Evolutionary conservation across 2,888 invertebrate genomes (phyloP), one percentile per base, ranked within the genome.

Genomic region (Tiliacea citrago): DNA sequence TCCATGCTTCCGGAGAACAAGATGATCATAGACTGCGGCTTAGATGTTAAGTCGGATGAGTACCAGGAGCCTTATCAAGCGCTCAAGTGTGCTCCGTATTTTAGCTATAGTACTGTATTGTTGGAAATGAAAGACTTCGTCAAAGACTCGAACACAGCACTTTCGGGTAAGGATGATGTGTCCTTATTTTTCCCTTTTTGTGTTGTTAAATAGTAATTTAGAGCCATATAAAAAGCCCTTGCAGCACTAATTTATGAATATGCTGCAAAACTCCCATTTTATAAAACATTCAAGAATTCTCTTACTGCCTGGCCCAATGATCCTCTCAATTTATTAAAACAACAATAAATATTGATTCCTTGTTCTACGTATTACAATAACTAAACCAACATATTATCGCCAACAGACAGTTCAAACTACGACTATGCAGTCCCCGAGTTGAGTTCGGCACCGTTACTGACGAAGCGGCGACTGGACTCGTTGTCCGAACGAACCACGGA

Each of bases 31-130:
- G 97, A 97, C 83, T 97, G 97, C 88, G 96, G 97, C 68, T 94
- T 97, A 88, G 97, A 97, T 88, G 96, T 97, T 86, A 97, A 97
- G 91, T 97, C 97, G 63, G 98, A 98, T 90, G 98, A 98, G 91
- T 98, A 98, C 93, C 98, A 98, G 90, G 98, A 98, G 94, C 98
- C 98, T 58, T 98, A 98, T 93, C 98, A 98, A 93, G 98, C 98
- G 35, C 94, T 98, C 85, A 97, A 97, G 92, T 98, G 97, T 90
- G 97, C 98, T 21, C 98, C 98, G 5, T 98, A 98, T 93, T 98
- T 98, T 92, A 97, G 97, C 91, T 98, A 98, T 94, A 98, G 97
- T 92, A 97, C 98, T 47, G 98, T 98, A 66, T 97, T 98, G 89
- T 97, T 98, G 95, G 98, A 98, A 94, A 98, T 98, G 97, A 97